Evolutionary conservation across 1,140 invertebrate species (phyloP).

Genomic region (Drosophila gunungcola): DNA sequence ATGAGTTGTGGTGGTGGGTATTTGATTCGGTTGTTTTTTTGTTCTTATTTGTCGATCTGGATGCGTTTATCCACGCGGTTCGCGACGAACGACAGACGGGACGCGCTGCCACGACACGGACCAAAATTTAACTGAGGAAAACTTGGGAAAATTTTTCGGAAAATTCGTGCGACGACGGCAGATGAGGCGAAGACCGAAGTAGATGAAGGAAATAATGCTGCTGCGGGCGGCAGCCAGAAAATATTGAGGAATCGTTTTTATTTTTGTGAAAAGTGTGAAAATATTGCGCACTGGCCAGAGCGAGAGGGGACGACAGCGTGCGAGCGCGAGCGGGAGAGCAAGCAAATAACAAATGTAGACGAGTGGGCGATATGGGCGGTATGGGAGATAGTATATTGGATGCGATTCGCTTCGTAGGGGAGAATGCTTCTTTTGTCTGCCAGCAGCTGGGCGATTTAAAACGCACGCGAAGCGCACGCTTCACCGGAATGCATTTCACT

Average conservation of each 20-base stretch:
- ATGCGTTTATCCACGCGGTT: constrained; percentile 51
- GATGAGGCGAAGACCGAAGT: constrained; percentile 32
- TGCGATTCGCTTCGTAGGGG: constrained; percentile 24
- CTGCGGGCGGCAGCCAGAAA: constrained; percentile 48
- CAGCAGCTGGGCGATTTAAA: constrained; percentile 18
- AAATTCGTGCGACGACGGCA: constrained; percentile 55
- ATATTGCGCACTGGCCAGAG: constrained; percentile 80
- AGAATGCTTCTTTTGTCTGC: constrained; percentile 51
- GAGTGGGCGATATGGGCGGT: constrained; percentile 31
- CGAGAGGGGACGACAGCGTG: constrained; percentile 10
- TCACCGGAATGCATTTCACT: constrained; percentile 59
- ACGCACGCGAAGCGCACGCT: constrained; percentile 34
- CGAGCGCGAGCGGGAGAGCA: constrained; percentile 18
- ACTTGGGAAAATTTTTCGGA: constrained; percentile 44
- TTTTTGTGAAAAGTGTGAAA: constrained; percentile 83
- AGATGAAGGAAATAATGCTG: constrained; percentile 52
- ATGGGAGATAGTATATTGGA: constrained; percentile 14
- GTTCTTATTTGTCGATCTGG: constrained; percentile 10
- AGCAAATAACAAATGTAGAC: constrained; percentile 19
- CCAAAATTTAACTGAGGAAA: constrained; percentile 78
- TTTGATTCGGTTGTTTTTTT: constrained; percentile 1
- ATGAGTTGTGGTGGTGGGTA: constrained; percentile 19
- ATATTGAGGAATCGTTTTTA: constrained; percentile 83
- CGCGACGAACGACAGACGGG: constrained; percentile 62
- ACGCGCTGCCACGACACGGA: constrained; percentile 78